Evolutionary conservation across 2,888 invertebrate genomes (phyloP).

Genomic region (Dryobota labecula): DNA sequence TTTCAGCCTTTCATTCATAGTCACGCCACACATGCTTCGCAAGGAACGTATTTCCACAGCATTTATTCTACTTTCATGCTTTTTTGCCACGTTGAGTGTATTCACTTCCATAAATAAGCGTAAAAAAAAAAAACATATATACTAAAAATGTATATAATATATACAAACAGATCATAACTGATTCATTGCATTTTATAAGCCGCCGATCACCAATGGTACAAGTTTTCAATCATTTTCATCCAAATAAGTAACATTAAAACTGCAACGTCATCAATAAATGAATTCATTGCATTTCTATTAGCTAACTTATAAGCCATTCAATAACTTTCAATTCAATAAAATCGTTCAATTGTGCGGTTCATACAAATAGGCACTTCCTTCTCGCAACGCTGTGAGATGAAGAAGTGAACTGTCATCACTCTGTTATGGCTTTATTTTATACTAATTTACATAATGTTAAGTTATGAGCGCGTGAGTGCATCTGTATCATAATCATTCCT

Average conservation of each 20-base stretch:
- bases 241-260: background rate
- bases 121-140: too few species aligned
- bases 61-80: too few species aligned
- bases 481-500: slow-evolving; percentile 40
- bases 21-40: too few species aligned
- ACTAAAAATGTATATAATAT: too few species aligned
- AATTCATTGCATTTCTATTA: slow-evolving; percentile 1
- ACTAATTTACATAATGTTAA: slow-evolving; percentile 58
- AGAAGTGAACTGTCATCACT: slow-evolving; percentile 29
- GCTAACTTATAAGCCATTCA: slow-evolving; percentile 25
- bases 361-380: slow-evolving; percentile 22
- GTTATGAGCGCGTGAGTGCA: slow-evolving; percentile 50
- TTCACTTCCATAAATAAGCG: too few species aligned
- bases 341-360: slow-evolving; percentile 2
- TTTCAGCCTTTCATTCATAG: too few species aligned
- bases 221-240: background rate
- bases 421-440: slow-evolving; percentile 46
- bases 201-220: background rate
- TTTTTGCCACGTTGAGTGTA: too few species aligned
- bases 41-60: too few species aligned
- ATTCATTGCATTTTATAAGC: background rate
- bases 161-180: background rate
- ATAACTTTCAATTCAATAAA: slow-evolving; percentile 22
- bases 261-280: slow-evolving; percentile 4
- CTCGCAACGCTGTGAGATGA: slow-evolving; percentile 7